Percentiles rank a stretch among this genome's conserved stretches.
Evolutionary conservation across 2,888 invertebrate genomes (phyloP).

Genomic region (Volucella bombylans): DNA sequence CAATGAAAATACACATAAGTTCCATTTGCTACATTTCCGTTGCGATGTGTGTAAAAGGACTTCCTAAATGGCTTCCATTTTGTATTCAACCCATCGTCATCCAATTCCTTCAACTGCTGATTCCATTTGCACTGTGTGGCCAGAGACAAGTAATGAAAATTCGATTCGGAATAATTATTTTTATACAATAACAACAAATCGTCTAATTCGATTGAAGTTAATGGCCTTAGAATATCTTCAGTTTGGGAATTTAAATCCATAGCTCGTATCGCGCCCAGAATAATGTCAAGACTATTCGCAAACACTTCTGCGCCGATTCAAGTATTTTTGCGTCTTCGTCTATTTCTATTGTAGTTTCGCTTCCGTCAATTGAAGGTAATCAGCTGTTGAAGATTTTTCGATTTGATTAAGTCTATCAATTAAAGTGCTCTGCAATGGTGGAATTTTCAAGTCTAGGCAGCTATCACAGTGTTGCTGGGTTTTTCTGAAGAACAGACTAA

Average conservation of each 20-base stretch:
- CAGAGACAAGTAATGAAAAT: conserved; percentile 79
- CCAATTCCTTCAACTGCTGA: conserved; percentile 73
- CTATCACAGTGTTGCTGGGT: no score
- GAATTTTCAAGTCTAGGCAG: no score
- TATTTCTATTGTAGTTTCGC: background rate
- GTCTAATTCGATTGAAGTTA: conserved; percentile 77
- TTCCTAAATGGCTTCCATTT: conserved; percentile 77
- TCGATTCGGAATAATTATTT: conserved; percentile 75
- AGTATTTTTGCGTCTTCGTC: background rate
- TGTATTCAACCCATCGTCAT: conserved; percentile 21
- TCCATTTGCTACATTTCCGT: conserved; percentile 77
- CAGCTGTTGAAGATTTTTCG: conserved; percentile 13
- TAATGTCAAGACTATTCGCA: background rate
- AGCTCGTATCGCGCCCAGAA: background rate
- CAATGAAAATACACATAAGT: conserved; percentile 79
- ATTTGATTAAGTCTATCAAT: conserved; percentile 3
- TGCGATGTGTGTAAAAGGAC: conserved; percentile 78
- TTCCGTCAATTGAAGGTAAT: conserved; percentile 19
- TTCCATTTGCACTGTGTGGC: conserved; percentile 80
- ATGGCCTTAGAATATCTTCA: conserved; percentile 78
- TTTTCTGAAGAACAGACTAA: no score
- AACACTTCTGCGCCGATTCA: conserved; percentile 20
- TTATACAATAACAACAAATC: conserved; percentile 77
- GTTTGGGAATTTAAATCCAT: conserved; percentile 19
- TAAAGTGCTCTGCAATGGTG: background rate